These are phyloP conservation scores for Chrosomus eos DNA, from an alignment of 2,797 vertebrate genomes.

Conservation along the genomic window DNA sequence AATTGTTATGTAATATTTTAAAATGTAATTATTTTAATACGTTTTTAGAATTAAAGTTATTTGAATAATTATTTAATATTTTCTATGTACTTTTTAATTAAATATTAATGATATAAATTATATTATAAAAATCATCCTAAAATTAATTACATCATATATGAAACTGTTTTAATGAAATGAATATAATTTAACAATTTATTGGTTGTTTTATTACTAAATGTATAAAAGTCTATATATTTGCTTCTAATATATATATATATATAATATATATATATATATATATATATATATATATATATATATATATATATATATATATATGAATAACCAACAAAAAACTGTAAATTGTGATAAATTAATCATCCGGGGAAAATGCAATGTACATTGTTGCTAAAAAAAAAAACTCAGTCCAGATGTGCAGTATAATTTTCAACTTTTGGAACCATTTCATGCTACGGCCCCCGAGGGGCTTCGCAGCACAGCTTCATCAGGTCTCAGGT, in stretches of 20 bases:
- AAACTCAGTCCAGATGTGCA: constrained; percentile 27
- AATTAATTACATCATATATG: neutral
- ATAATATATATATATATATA: no score
- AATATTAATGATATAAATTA: neutral
- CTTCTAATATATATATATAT: neutral
- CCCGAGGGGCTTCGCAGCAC: constrained; percentile 17
- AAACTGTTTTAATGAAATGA: neutral
- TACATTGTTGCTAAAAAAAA: constrained; percentile 28
- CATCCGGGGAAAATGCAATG: neutral
- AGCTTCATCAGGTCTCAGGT: constrained; percentile 43
- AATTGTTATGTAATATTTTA: neutral
- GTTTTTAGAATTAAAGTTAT: neutral
- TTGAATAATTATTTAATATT: neutral
- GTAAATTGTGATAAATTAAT: constrained; percentile 1
- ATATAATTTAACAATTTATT: neutral
- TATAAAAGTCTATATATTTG: neutral
- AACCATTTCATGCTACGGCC: constrained; percentile 30
- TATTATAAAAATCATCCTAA: neutral
- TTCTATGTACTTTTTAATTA: neutral
- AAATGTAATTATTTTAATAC: neutral
- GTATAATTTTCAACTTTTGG: constrained; percentile 25
- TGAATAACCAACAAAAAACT: neutral
- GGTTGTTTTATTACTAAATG: no score
- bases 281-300: no score
- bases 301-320: no score